phyloP scores from a whole-genome alignment of 1,140 invertebrate species.

The Drosophila pseudoobscura region DNA sequence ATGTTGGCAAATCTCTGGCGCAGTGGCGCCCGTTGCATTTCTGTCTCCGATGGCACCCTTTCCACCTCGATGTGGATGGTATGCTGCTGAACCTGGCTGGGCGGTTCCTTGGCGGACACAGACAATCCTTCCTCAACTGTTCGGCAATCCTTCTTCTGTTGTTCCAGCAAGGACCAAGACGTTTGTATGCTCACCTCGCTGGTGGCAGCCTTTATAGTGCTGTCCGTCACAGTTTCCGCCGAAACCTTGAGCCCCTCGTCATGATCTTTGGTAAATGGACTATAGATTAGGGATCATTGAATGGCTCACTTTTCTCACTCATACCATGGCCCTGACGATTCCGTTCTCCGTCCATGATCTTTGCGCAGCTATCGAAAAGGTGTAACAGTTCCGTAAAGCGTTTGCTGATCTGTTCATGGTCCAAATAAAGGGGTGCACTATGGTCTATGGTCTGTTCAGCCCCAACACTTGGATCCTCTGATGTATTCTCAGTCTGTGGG shows the following conservation, averaged over 20 bases:
- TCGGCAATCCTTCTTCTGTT: too few species aligned
- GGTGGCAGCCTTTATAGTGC: constrained; percentile 8
- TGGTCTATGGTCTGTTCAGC: neutral
- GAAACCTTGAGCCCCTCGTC: too few species aligned
- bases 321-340: constrained; percentile 11
- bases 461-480: neutral
- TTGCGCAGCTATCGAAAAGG: constrained; percentile 51
- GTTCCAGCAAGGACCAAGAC: too few species aligned
- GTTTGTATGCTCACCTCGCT: too few species aligned
- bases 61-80: constrained; percentile 44
- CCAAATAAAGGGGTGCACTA: constrained; percentile 16
- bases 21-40: constrained; percentile 44
- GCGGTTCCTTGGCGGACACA: too few species aligned
- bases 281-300: constrained; percentile 20
- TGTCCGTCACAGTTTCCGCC: constrained; percentile 8
- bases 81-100: too few species aligned
- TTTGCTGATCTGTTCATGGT: constrained; percentile 49
- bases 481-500: neutral
- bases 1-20: constrained; percentile 49
- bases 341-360: constrained; percentile 34
- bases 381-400: constrained; percentile 57
- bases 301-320: constrained; percentile 7
- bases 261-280: too few species aligned
- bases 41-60: constrained; percentile 47
- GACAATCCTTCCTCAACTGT: too few species aligned